These are phyloP conservation scores for Lysiphlebus fabarum DNA, from an alignment of 1,140 invertebrate genomes.

Conservation along the genomic window DNA sequence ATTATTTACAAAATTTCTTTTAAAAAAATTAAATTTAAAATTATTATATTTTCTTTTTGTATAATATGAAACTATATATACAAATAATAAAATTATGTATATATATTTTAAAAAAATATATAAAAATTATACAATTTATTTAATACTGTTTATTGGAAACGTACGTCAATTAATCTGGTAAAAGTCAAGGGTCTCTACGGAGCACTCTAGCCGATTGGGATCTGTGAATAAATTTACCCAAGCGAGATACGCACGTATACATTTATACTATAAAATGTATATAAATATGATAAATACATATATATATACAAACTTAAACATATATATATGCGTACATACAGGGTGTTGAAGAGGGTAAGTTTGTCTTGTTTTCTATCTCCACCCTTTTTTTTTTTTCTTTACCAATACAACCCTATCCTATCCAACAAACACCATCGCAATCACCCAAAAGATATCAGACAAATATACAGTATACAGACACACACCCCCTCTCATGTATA, in stretches of 20 bases:
- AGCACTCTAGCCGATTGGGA: slow-evolving; percentile 27
- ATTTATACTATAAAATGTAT: neutral
- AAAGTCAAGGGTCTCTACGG: slow-evolving; percentile 22
- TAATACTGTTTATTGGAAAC: neutral
- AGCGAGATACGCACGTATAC: neutral
- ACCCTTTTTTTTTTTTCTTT: too few relatives aligned
- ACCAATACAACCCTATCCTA: too few relatives aligned
- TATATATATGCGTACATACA: too few relatives aligned
- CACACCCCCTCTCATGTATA: too few relatives aligned
- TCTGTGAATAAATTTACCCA: slow-evolving; percentile 10
- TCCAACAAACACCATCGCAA: too few relatives aligned
- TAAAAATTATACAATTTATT: neutral
- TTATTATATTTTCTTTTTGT: too few relatives aligned
- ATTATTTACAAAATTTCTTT: too few relatives aligned
- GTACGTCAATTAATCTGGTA: neutral
- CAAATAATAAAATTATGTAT: neutral
- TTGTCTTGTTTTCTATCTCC: neutral
- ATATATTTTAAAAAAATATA: neutral
- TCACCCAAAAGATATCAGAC: too few relatives aligned
- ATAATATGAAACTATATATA: too few relatives aligned
- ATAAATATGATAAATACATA: slow-evolving; percentile 3
- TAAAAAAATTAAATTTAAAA: too few relatives aligned
- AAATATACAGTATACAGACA: too few relatives aligned
- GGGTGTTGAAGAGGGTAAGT: too few relatives aligned
- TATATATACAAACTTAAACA: neutral